Evolutionary conservation across 2,888 invertebrate species (phyloP).

Genomic region (Frankliniella intonsa): DNA sequence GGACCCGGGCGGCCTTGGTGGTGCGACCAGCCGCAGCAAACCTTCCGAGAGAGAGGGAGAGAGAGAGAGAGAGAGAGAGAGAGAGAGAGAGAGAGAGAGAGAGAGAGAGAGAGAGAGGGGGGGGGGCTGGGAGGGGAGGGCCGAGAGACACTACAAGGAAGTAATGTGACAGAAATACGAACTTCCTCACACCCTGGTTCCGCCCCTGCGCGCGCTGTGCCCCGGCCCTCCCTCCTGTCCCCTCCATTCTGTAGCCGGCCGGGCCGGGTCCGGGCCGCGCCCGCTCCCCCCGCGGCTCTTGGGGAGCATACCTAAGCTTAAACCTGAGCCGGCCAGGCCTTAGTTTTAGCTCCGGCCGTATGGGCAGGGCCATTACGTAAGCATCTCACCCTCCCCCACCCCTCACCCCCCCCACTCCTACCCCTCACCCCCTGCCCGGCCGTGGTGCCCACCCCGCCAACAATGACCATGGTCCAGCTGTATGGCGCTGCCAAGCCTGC

Average conservation of each 20-base stretch:
- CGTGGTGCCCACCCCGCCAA: neutral
- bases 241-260: neutral
- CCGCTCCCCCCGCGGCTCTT: neutral
- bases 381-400: no score
- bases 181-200: neutral
- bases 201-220: neutral
- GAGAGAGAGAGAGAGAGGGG: no score
- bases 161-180: conserved; percentile 13
- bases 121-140: neutral
- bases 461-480: no score
- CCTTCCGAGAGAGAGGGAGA: no score
- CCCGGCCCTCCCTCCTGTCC: neutral
- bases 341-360: neutral
- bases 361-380: neutral
- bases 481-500: neutral
- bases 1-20: neutral
- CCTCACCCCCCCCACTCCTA: neutral
- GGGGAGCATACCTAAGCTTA: neutral
- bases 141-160: neutral
- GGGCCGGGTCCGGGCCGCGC: neutral
- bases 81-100: no score
- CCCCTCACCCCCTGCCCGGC: neutral
- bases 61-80: no score
- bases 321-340: neutral
- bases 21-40: no score